These are phyloP conservation scores for Archips xylosteana DNA, from an alignment of 2,888 invertebrate species.

Conservation along the genomic window DNA sequence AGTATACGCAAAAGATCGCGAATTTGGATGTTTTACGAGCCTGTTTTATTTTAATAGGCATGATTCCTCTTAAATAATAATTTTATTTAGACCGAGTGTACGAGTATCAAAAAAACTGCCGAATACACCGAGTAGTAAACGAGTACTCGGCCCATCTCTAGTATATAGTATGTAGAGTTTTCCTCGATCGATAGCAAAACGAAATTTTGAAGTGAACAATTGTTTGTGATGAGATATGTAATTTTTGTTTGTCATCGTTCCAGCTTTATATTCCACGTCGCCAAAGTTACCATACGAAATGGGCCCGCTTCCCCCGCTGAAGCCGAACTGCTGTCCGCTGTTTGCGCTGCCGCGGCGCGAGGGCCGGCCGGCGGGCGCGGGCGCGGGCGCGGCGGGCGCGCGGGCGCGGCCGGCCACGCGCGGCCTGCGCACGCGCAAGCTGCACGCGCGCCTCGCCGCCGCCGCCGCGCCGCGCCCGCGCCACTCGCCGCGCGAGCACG, in stretches of 20 bases:
- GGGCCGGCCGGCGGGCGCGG: not conserved
- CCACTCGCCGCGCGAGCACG: slow-evolving; percentile 95
- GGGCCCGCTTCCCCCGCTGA: slow-evolving; percentile 87
- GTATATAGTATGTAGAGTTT: no score
- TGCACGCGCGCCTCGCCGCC: slow-evolving; percentile 66
- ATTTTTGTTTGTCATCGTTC: slow-evolving; percentile 51
- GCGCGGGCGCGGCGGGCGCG: slow-evolving; percentile 20
- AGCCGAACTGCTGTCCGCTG: slow-evolving; percentile 83
- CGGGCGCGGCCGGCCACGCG: slow-evolving; percentile 66
- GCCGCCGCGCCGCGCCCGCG: slow-evolving; percentile 86
- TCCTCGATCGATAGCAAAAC: no score
- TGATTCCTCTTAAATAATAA: no score
- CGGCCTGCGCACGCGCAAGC: slow-evolving; percentile 73
- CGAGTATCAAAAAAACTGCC: no score
- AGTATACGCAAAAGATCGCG: no score
- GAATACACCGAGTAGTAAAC: no score
- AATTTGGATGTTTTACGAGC: no score
- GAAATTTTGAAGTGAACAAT: no score
- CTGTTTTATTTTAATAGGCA: no score
- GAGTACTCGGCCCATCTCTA: no score
- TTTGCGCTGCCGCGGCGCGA: slow-evolving; percentile 67
- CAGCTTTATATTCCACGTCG: slow-evolving; percentile 85
- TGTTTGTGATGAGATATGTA: no score
- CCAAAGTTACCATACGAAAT: slow-evolving; percentile 92
- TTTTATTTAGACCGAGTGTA: no score